Conservation (phyloP, 2,797 vertebrate species). For the Peromyscus nudipes region DNA sequence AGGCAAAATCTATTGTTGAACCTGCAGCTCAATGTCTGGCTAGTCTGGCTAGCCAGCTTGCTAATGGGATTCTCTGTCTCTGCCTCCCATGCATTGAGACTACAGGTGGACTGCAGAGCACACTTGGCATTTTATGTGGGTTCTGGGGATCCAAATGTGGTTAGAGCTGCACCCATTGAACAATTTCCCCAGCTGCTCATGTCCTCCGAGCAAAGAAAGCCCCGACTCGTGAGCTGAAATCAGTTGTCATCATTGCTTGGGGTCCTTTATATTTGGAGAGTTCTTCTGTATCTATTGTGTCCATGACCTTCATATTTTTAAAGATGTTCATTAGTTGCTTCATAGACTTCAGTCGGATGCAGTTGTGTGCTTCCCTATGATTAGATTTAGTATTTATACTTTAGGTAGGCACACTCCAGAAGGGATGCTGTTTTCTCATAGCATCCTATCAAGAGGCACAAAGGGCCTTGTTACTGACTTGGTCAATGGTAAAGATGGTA, state of each 20-base stretch:
- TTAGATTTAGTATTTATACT: neutral
- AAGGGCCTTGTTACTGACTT: neutral
- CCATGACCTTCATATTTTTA: neutral
- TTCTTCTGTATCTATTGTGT: neutral
- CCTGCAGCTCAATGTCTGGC: neutral
- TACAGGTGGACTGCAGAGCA: no score
- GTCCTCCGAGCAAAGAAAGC: neutral
- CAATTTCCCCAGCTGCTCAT: neutral
- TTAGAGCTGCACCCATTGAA: neutral
- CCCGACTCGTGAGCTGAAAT: neutral
- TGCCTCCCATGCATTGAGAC: neutral
- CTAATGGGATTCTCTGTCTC: neutral
- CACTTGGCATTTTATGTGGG: no score
- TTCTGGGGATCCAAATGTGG: neutral
- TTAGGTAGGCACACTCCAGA: neutral
- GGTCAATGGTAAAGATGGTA: neutral
- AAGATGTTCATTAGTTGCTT: neutral
- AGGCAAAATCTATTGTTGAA: neutral
- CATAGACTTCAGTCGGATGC: neutral
- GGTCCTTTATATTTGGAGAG: neutral
- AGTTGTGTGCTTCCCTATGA: neutral
- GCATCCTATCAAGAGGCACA: neutral
- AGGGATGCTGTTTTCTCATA: neutral
- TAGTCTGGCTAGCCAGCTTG: neutral
- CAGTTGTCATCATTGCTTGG: neutral